Conservation (phyloP, 2,888 invertebrate genomes). For the Argyresthia goedartella region DNA sequence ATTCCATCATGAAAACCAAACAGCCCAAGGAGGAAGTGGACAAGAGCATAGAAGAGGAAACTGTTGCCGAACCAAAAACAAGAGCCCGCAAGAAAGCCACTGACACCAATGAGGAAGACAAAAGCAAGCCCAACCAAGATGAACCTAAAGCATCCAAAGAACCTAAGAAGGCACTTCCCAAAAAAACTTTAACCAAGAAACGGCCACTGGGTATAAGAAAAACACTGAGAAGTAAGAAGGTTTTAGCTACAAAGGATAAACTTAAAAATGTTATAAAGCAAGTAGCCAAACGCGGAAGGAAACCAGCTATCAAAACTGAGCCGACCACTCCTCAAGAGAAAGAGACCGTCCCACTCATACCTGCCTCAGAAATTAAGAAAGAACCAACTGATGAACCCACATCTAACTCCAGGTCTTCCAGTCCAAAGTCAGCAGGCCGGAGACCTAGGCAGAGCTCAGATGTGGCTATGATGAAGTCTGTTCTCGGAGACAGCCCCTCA, state of each 20-base stretch:
- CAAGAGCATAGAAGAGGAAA: conserved; percentile 56
- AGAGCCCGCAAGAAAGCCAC: conserved; percentile 62
- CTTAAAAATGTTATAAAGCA: conserved; percentile 46
- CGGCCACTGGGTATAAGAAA: conserved; percentile 59
- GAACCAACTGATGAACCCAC: conserved; percentile 52
- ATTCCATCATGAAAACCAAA: conserved; percentile 70
- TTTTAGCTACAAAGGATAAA: conserved; percentile 38
- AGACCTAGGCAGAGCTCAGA: conserved; percentile 57
- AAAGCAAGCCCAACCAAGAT: conserved; percentile 43
- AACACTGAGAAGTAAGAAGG: conserved; percentile 54
- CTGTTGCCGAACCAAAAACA: conserved; percentile 55
- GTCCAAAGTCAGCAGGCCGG: conserved; percentile 55
- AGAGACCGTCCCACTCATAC: conserved; percentile 46
- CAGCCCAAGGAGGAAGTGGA: conserved; percentile 58
- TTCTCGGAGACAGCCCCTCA: conserved; percentile 48
- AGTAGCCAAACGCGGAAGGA: conserved; percentile 40
- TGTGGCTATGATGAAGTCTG: conserved; percentile 58
- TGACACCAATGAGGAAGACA: conserved; percentile 48
- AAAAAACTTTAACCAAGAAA: conserved; percentile 54
- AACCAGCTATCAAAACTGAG: conserved; percentile 39
- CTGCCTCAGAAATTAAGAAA: conserved; percentile 56
- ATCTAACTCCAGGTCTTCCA: conserved; percentile 57
- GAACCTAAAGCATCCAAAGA: conserved; percentile 61
- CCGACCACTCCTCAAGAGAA: conserved; percentile 41
- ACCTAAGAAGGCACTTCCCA: conserved; percentile 40